Base-by-base conservation (phyloP, 2,113 vertebrate species). In the Fulica atra region DNA sequence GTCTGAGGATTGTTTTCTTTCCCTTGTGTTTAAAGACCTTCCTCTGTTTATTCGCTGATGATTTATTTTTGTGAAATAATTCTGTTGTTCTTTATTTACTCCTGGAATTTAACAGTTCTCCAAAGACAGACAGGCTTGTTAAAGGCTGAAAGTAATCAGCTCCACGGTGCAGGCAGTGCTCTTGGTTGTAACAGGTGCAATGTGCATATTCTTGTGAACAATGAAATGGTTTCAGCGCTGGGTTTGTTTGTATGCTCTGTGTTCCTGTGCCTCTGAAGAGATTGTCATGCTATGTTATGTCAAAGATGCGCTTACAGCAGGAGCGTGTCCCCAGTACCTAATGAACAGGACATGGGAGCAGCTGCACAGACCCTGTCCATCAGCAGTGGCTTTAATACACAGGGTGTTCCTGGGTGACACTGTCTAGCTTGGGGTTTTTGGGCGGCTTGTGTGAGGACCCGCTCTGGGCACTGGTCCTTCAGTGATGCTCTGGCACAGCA, bases 231-330 rank as follows among this genome's bases (percentile, higher is more conserved):
- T 91, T 95, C 80, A 40, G 73, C 57, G 1, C 16, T 69, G 65
- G 94, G 83, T 95, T 88, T 93, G 85, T 93, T 93, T 89, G 87
- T 82, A 92, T 91, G 89, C 93, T 66, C 63, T 79, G 79, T 70
- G 5, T 88, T 95, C 89, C 92, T 51, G 87, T 36, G 93, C 20
- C 89, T 94, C 89, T 51, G 87, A 65, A 77, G 79, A 29, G 92
- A 95, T 89, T 81, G 95, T 89, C 93, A 53, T 50, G 95, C 94
- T 44, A 3, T 14, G 91, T 89, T 92, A 86, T 85, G 95, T 95
- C 91, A 86, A 56, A 83, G 92, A 89, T 76, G 85, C 0, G 48
- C 77, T 93, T 38, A 26, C 54, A 36, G 87, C 42, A 6, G 15
- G 77, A 87, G 77, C 40, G 35, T 73, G 73, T 56, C 90, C 64